Percentiles rank a stretch among this genome's conserved stretches.
phyloP scores from a whole-genome alignment of 2,113 vertebrate genomes.

The Chaenogobius annularis region DNA sequence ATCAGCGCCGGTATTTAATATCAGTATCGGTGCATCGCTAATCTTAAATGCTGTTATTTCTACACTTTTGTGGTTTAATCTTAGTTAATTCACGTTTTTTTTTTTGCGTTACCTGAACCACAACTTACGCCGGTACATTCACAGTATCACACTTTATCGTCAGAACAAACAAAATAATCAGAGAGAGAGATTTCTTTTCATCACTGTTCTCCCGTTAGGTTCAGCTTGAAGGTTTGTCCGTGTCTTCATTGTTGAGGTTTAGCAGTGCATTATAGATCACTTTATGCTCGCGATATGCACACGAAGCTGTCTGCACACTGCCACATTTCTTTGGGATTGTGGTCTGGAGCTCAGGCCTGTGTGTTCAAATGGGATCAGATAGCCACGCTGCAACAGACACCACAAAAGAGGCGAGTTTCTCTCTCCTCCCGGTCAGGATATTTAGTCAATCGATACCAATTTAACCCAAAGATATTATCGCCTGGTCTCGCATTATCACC shows the following conservation, averaged over 20 bases:
- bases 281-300: conserved; percentile 16
- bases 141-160: too few relatives aligned
- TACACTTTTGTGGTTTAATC: too few relatives aligned
- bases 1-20: too few relatives aligned
- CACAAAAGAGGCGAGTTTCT: conserved; percentile 60
- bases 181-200: background rate
- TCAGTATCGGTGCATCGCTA: too few relatives aligned
- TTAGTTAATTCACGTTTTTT: too few relatives aligned
- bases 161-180: too few relatives aligned
- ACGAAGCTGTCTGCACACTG: conserved; percentile 38
- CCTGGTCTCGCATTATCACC: conserved; percentile 60
- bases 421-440: conserved; percentile 67
- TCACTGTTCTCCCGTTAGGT: background rate
- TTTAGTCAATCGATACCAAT: conserved; percentile 76
- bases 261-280: conserved; percentile 30
- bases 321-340: conserved; percentile 43
- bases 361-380: conserved; percentile 71
- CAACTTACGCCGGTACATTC: too few relatives aligned
- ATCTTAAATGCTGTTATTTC: too few relatives aligned
- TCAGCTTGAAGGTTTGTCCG: conserved; percentile 15
- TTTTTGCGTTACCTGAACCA: too few relatives aligned
- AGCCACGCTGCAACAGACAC: conserved; percentile 54
- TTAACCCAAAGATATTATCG: conserved; percentile 73
- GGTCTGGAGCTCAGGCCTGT: conserved; percentile 48
- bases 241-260: conserved; percentile 34